A percentile compares a stretch with the other conserved stretches of the same genome.
phyloP scores from a whole-genome alignment of 2,113 vertebrate genomes.

The Labeo rohita region DNA sequence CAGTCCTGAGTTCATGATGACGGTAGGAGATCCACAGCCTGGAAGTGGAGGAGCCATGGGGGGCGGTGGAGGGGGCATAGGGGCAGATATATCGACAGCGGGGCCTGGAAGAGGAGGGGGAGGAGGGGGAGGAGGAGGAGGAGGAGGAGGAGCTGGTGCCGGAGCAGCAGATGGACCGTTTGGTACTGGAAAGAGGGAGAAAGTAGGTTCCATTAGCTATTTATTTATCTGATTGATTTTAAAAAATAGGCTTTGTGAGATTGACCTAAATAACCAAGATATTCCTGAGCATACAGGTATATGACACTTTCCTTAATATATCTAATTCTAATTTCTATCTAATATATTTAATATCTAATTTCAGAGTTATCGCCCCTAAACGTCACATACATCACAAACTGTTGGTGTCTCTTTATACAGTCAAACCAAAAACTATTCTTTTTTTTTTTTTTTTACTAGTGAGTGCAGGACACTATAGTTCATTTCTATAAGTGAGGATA shows the following conservation, averaged over 20 bases:
- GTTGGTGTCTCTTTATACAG: too few species aligned
- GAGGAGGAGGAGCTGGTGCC: slow-evolving; percentile 69
- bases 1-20: slow-evolving; percentile 91
- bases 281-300: neutral
- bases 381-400: too few species aligned
- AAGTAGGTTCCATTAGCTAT: neutral
- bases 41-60: slow-evolving; percentile 85
- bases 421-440: too few species aligned
- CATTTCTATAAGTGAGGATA: too few species aligned
- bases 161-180: slow-evolving; percentile 78
- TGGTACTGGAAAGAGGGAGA: slow-evolving; percentile 71
- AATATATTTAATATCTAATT: neutral
- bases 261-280: neutral
- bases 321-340: too few species aligned
- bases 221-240: too few species aligned
- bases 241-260: neutral
- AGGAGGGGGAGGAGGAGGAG: slow-evolving; percentile 77
- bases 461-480: too few species aligned
- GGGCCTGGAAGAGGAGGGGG: slow-evolving; percentile 72
- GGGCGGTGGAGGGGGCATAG: slow-evolving; percentile 73
- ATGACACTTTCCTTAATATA: neutral
- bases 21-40: slow-evolving; percentile 84
- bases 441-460: too few species aligned
- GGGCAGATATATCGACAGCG: slow-evolving; percentile 72
- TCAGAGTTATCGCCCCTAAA: neutral